These are phyloP conservation scores for Pyralis farinalis DNA, from an alignment of 2,888 invertebrate species.

Conservation along the genomic window DNA sequence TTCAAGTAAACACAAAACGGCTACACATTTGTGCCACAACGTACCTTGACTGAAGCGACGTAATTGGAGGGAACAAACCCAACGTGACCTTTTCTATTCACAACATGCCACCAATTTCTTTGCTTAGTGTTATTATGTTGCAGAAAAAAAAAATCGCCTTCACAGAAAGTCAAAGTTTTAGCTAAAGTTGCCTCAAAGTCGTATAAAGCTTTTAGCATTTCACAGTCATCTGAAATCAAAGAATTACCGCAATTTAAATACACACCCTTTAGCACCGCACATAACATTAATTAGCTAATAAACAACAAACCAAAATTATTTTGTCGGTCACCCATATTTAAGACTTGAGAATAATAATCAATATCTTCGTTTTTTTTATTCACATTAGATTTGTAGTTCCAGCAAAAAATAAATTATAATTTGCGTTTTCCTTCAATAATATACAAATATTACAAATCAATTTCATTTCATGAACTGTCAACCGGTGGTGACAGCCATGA, in stretches of 20 bases:
- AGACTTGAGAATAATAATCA: not conserved
- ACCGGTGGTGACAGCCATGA: no score
- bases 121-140: conserved; percentile 90
- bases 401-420: not conserved
- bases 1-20: no score
- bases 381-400: no score
- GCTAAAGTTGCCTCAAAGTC: conserved; percentile 92
- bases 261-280: conserved; percentile 21
- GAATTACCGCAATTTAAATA: conserved; percentile 12
- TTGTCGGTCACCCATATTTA: conserved; percentile 3
- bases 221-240: conserved; percentile 82
- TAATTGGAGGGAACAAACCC: conserved; percentile 95
- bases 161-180: conserved; percentile 90
- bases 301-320: conserved; percentile 5
- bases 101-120: conserved; percentile 94
- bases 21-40: conserved; percentile 24
- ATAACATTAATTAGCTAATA: not conserved
- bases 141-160: conserved; percentile 90
- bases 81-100: conserved; percentile 89
- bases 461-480: no score
- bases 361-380: no score
- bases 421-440: not conserved
- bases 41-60: conserved; percentile 88
- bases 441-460: no score
- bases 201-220: conserved; percentile 91